A percentile compares a stretch with the other conserved stretches of the same genome.
These are phyloP conservation scores for Epinephelus fuscoguttatus DNA, from an alignment of 2,113 vertebrate species.

Conservation along the genomic window DNA sequence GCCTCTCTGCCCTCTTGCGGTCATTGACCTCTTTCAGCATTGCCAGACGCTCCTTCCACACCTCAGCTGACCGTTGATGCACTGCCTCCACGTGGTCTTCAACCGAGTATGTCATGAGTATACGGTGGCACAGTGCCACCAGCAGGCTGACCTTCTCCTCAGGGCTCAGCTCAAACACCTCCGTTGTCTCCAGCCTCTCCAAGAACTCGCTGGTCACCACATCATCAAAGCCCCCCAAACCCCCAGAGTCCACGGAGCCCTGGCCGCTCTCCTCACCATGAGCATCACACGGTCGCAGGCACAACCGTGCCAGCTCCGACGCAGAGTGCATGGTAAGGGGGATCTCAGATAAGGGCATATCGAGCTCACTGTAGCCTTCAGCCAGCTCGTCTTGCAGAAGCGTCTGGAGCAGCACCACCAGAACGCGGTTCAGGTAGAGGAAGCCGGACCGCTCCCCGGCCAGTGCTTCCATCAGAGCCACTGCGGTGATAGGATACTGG, in stretches of 20 bases:
- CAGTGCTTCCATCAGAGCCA: conserved; percentile 93
- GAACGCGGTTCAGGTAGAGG: conserved; percentile 92
- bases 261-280: conserved; percentile 90
- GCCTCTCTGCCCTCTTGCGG: conserved; percentile 93
- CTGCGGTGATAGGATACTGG: conserved; percentile 93
- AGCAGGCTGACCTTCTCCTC: conserved; percentile 94
- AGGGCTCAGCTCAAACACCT: conserved; percentile 94
- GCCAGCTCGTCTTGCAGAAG: conserved; percentile 97
- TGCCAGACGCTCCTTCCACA: conserved; percentile 96
- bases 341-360: conserved; percentile 96
- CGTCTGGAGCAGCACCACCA: conserved; percentile 95
- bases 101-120: conserved; percentile 97
- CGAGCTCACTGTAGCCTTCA: conserved; percentile 95
- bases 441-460: conserved; percentile 93
- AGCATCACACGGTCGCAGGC: conserved; percentile 91
- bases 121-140: conserved; percentile 93
- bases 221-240: conserved; percentile 87
- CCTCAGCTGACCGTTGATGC: conserved; percentile 91
- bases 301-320: conserved; percentile 94
- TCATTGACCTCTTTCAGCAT: conserved; percentile 95
- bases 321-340: conserved; percentile 95
- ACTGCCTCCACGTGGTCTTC: conserved; percentile 95
- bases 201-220: conserved; percentile 93
- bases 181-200: conserved; percentile 92
- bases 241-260: conserved; percentile 84